Conservation (phyloP, 2,888 invertebrate species). For the Cataglyphis cursor region DNA sequence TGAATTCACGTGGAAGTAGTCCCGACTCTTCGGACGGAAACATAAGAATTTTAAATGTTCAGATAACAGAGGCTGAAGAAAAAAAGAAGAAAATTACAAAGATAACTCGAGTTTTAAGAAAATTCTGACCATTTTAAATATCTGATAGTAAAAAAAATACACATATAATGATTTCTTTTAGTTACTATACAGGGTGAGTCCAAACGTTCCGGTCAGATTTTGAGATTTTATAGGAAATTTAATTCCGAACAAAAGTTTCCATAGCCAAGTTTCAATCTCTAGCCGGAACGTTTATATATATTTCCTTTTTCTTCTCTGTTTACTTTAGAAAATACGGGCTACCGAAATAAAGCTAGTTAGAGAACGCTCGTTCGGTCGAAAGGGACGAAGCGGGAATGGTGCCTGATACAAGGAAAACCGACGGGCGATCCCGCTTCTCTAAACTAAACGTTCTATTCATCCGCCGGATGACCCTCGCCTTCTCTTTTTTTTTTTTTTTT, state of each 20-base stretch:
- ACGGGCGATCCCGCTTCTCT: background rate
- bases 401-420: background rate
- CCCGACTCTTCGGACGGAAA: background rate
- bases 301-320: background rate
- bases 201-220: too few relatives aligned
- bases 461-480: background rate
- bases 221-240: too few relatives aligned
- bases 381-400: background rate
- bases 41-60: background rate
- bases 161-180: background rate
- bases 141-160: background rate
- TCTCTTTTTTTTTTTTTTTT: background rate
- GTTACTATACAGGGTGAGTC: background rate
- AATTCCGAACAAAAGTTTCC: too few relatives aligned
- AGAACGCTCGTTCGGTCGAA: constrained; percentile 25
- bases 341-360: background rate
- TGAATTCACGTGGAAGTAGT: background rate
- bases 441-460: constrained; percentile 2
- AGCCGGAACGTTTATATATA: background rate
- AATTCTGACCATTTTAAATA: too few relatives aligned
- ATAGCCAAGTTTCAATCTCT: too few relatives aligned
- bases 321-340: background rate
- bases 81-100: background rate
- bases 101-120: background rate
- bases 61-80: background rate